Evolutionary conservation across 1,140 invertebrate species (phyloP).

Genomic region (Teleogryllus occipitalis): DNA sequence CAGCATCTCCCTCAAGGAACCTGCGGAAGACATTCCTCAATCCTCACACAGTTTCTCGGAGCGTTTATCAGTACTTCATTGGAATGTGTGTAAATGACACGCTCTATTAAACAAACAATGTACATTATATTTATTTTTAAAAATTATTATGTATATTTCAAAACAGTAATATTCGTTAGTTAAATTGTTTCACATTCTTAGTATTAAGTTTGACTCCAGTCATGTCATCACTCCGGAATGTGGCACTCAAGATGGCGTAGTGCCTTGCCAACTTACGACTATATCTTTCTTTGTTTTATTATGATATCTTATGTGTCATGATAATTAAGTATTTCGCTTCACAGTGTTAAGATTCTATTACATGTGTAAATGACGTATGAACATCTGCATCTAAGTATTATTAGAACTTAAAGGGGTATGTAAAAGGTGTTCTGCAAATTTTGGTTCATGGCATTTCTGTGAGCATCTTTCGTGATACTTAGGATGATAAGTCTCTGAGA

Average conservation of each 20-base stretch:
- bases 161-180: too few species aligned
- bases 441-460: not conserved
- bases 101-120: too few species aligned
- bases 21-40: too few species aligned
- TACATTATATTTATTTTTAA: too few species aligned
- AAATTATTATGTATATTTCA: too few species aligned
- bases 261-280: conserved; percentile 47
- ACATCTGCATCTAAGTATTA: not conserved
- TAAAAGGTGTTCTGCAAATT: not conserved
- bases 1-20: too few species aligned
- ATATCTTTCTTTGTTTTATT: conserved; percentile 21
- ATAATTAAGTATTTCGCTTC: not conserved
- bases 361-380: not conserved
- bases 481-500: not conserved
- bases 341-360: not conserved
- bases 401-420: not conserved
- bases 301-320: conserved; percentile 9
- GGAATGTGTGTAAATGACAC: too few species aligned
- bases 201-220: not conserved
- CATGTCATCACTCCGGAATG: conserved; percentile 38
- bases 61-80: too few species aligned
- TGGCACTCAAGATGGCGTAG: conserved; percentile 53
- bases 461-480: not conserved
- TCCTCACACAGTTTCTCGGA: too few species aligned
- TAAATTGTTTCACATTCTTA: too few species aligned